These are phyloP conservation scores for Coleophora flavipennella DNA, from an alignment of 2,888 invertebrate genomes.

Conservation along the genomic window DNA sequence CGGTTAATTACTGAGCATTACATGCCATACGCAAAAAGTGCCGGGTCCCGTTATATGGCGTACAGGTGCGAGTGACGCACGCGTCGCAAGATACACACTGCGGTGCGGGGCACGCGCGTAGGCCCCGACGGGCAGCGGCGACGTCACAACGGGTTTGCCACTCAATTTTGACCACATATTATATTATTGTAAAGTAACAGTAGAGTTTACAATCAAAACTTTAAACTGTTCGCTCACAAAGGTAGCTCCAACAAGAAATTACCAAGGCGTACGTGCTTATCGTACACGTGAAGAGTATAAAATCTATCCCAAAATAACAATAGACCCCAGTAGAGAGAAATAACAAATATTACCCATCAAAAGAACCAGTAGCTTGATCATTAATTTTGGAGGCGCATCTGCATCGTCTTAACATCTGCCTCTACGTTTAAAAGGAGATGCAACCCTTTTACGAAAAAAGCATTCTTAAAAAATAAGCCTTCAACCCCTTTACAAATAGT, in stretches of 20 bases:
- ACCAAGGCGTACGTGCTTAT: conserved; percentile 18
- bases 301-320: conserved; percentile 14
- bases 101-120: neutral
- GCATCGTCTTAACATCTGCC: conserved; percentile 53
- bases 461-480: conserved; percentile 19
- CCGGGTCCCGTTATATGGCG: conserved; percentile 30
- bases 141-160: neutral
- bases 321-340: conserved; percentile 5
- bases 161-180: conserved; percentile 1
- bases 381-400: conserved; percentile 45
- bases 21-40: conserved; percentile 17
- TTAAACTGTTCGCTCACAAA: too few species aligned
- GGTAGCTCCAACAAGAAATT: neutral
- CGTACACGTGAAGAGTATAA: conserved; percentile 16
- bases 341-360: conserved; percentile 5
- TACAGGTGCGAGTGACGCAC: conserved; percentile 34
- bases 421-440: conserved; percentile 17
- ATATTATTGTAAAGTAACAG: too few species aligned
- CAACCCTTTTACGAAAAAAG: conserved; percentile 34
- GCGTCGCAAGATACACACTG: conserved; percentile 20
- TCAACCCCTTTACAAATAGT: conserved; percentile 20
- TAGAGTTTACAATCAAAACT: too few species aligned
- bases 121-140: neutral
- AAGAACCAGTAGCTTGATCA: conserved; percentile 41
- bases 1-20: conserved; percentile 20